Percentiles rank a stretch among this genome's conserved stretches.
phyloP scores from a whole-genome alignment of 35 echinoderm and acorn worm species.

The Hemicentrotus pulcherrimus region DNA sequence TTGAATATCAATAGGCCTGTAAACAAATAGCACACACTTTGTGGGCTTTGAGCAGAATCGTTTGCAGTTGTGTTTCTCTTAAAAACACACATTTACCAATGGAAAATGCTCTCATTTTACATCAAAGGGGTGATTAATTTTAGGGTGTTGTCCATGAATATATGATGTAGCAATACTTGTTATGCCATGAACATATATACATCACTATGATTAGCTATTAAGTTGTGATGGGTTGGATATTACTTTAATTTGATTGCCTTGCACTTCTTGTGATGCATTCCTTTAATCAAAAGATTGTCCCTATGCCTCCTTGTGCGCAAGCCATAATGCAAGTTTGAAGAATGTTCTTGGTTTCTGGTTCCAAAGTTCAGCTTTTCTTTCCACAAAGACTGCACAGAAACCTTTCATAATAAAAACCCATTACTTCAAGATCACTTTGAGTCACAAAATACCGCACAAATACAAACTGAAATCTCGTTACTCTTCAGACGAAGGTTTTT shows the following conservation, averaged over 20 bases:
- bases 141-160: not conserved
- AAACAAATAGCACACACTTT: not conserved
- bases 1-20: too few relatives aligned
- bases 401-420: not conserved
- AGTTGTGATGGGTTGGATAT: not conserved
- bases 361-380: constrained; percentile 4
- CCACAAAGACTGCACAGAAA: not conserved
- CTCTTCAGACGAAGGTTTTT: not conserved
- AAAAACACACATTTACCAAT: not conserved
- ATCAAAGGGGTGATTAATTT: not conserved
- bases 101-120: not conserved
- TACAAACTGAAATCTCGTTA: not conserved
- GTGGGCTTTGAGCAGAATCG: not conserved
- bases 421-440: constrained; percentile 13
- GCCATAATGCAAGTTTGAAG: not conserved
- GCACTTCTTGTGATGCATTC: not conserved
- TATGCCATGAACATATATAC: not conserved
- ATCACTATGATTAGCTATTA: not conserved
- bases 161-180: not conserved
- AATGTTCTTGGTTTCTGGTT: not conserved
- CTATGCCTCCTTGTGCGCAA: not conserved
- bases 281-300: not conserved
- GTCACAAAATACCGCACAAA: not conserved
- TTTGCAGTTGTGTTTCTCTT: not conserved
- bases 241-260: not conserved